Evolutionary conservation across 2,113 vertebrate species (phyloP), one percentile per base, ranked within the genome.

Genomic region (Onychostoma macrolepis): DNA sequence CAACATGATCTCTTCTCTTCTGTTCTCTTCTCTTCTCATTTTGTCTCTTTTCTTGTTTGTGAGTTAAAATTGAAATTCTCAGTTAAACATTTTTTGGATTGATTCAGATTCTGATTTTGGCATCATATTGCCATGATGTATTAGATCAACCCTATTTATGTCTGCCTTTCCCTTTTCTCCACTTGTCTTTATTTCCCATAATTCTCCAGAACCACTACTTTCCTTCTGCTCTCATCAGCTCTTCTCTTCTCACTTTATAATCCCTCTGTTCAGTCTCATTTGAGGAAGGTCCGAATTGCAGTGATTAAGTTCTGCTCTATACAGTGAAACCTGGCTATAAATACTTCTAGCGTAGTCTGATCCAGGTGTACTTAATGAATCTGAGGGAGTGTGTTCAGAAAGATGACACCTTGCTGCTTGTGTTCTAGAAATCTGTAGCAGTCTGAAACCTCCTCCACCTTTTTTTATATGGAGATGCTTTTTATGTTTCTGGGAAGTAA

Each of bases 311-410:
- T 53, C 80, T 48, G 43, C n/a, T 63, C 28, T 78, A 89, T 80
- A 13, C 33, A 78, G 58, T 89, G 56, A 77, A 67, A 84, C 86
- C 81, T 82, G 76, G 67, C 79, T 92, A 86, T 86, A 91, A 91
- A 92, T 89, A 75, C 28, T 53, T 4, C 50, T 77, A 50, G n/a
- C 30, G 67, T 89, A 89, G 90, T 83, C 80, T 69, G 69, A 74
- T 80, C 43, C 86, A 80, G n/a, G 45, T 89, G 58, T 58, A 85
- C 36, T 84, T 94, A 93, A 94, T 92, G 91, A 93, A 93, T 69
- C 33, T 11, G 21, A 67, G 81, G 48, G 26, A 87, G 33, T 38
- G 48, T 24, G 33, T 36, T 84, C 56, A 36, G 17, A 43, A 79
- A 48, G 53, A 72, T 53, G 83, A 45, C 53, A 80, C 38, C 21